A percentile compares a stretch with the other conserved stretches of the same genome.
phyloP scores from a whole-genome alignment of 1,140 invertebrate species.

The Pachyrhynchus sulphureomaculatus region DNA sequence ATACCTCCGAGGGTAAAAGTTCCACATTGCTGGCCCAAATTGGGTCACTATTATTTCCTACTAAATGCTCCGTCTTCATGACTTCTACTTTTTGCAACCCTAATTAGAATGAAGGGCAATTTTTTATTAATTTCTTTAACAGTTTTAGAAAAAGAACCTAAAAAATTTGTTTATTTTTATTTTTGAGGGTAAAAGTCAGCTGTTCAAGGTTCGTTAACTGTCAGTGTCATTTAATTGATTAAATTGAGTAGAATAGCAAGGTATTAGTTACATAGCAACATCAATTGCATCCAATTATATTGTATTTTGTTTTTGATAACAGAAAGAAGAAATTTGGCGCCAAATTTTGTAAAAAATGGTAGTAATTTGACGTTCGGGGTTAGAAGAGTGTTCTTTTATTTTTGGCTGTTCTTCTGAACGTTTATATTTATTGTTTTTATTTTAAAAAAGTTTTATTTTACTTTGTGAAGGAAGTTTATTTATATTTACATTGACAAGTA shows the following conservation, averaged over 20 bases:
- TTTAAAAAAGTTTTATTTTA: neutral
- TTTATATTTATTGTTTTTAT: neutral
- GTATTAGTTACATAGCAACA: too few species aligned
- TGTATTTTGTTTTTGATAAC: too few species aligned
- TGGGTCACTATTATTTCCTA: conserved; percentile 28
- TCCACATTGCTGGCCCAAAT: conserved; percentile 39
- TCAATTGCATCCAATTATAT: too few species aligned
- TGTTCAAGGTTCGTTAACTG: neutral
- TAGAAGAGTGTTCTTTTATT: neutral
- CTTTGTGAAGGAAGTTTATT: too few species aligned
- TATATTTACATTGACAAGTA: too few species aligned
- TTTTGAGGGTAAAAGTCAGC: neutral
- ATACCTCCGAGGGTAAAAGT: conserved; percentile 35
- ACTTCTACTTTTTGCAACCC: neutral
- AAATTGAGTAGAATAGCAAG: too few species aligned
- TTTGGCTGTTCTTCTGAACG: neutral
- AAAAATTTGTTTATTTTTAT: neutral
- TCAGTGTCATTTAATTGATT: neutral
- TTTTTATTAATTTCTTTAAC: too few species aligned
- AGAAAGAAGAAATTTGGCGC: neutral
- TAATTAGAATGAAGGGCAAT: too few species aligned
- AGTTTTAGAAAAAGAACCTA: too few species aligned
- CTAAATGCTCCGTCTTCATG: conserved; percentile 38
- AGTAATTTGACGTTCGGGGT: neutral
- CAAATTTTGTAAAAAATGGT: neutral